These are phyloP conservation scores for Zaprionus vittiger DNA, from an alignment of 1,140 invertebrate genomes.

Conservation along the genomic window DNA sequence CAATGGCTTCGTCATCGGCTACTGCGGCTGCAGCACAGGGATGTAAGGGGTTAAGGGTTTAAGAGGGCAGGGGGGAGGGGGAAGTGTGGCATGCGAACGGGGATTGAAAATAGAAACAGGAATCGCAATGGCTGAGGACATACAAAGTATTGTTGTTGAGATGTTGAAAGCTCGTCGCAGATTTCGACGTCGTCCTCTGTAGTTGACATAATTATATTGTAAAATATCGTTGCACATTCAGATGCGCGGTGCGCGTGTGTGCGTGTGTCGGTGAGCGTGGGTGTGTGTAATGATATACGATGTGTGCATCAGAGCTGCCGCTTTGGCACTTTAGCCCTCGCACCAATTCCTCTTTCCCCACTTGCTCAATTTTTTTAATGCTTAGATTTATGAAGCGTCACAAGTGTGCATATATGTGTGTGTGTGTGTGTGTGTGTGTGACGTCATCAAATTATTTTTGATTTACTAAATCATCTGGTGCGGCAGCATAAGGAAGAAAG, in stretches of 20 bases:
- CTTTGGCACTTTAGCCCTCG: constrained; percentile 17
- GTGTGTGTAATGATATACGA: constrained; percentile 55
- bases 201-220: constrained; percentile 81
- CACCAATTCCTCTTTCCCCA: background rate
- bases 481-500: background rate
- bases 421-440: constrained; percentile 1
- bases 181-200: constrained; percentile 69
- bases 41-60: background rate
- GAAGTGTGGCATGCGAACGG: background rate
- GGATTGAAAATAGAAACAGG: background rate
- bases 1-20: constrained; percentile 21
- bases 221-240: constrained; percentile 71
- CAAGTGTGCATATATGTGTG: constrained; percentile 15
- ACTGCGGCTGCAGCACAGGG: constrained; percentile 24
- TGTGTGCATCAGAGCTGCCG: constrained; percentile 38
- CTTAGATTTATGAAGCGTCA: constrained; percentile 58
- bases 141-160: constrained; percentile 76
- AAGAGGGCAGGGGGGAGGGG: background rate
- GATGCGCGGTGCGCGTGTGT: constrained; percentile 17
- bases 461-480: constrained; percentile 56
- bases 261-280: constrained; percentile 4
- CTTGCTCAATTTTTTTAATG: constrained; percentile 63
- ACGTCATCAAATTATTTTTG: constrained; percentile 63
- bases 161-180: constrained; percentile 70
- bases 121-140: constrained; percentile 23